Base-by-base conservation (phyloP, 1,140 invertebrate genomes). In the Stegodyphus mimosarum region DNA sequence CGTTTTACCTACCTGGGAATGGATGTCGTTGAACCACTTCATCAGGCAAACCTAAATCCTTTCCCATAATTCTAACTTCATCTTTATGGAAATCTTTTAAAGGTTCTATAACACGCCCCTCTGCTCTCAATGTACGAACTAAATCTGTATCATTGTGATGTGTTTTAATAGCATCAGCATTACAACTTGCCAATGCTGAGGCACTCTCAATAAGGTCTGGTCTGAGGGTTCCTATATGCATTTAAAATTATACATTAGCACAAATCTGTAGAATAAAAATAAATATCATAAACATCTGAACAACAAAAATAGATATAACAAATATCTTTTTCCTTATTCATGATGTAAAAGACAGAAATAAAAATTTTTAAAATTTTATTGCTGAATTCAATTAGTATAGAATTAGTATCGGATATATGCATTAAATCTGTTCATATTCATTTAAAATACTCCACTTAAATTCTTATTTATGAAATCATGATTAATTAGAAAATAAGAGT, bases 31-130 rank as follows among this genome's bases (percentile, higher is more conserved):
- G 94, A 53, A 99, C 96, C 84, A 99, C 90, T 84, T 95, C 93
- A 13, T 93, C 89, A 7, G 97, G 95, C 67, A 99, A 92, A 0
- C 97, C 97, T 77, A 99, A 92, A 90, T 98, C 96, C 89, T 93
- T 92, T 70, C 98, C 99, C 76, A 94, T 91, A 55, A 89, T 87
- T 33, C 93, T 89, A 0, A 99, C 98, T 93, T 99, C 99, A 91
- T 99, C 98, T 92, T 99, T 99, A 90, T 99, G 98, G 90, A 99
- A 99, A 92, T 99, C 98, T 91, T 95, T 96, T 13, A 99, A 92
- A n/a, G 98, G 98, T 91, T 99, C 98, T 33, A 99, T 95, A 15
- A 99, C 97, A 83, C 96, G 92, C 13, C 96, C 97, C 88, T 95
- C 91, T 87, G 93, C 93, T 84, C 98, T 92, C 72, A 99, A 92